phyloP scores from a whole-genome alignment of 2,888 invertebrate species.

The Mythimna vitellina region DNA sequence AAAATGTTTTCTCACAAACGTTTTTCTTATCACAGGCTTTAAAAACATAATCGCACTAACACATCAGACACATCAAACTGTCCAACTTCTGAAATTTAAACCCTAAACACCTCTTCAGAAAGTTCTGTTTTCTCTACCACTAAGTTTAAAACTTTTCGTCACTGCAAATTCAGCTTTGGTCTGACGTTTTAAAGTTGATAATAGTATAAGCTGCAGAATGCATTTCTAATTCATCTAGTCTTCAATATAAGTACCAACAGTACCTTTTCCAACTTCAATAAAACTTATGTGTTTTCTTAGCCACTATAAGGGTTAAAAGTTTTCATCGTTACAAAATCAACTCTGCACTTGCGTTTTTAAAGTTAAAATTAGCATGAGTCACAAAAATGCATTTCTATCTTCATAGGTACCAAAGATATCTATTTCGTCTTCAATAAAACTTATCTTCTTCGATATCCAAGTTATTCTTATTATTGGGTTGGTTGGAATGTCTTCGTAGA shows the following conservation, averaged over 20 bases:
- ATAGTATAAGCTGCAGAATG: background rate
- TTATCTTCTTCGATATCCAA: slow-evolving; percentile 92
- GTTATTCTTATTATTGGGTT: slow-evolving; percentile 92
- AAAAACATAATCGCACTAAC: slow-evolving; percentile 28
- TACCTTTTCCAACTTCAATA: slow-evolving; percentile 81
- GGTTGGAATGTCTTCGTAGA: slow-evolving; percentile 94
- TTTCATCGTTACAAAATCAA: slow-evolving; percentile 12
- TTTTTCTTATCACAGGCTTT: slow-evolving; percentile 50
- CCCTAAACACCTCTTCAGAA: background rate
- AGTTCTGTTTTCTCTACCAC: slow-evolving; percentile 5
- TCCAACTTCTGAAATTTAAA: background rate
- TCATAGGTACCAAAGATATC: slow-evolving; percentile 19
- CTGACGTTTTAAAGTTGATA: background rate
- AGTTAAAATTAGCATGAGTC: slow-evolving; percentile 12
- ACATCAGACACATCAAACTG: background rate
- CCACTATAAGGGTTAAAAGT: slow-evolving; percentile 73
- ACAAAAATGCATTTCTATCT: slow-evolving; percentile 14
- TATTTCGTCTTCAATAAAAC: slow-evolving; percentile 88
- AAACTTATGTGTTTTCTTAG: slow-evolving; percentile 90
- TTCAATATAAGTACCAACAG: slow-evolving; percentile 3
- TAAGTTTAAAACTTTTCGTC: background rate
- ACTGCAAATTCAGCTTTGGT: background rate
- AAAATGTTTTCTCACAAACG: background rate
- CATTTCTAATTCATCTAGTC: slow-evolving; percentile 3
- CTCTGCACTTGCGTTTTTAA: background rate